Evolutionary conservation across 1,140 invertebrate genomes (phyloP).

Genomic region (Musca vetustissima): DNA sequence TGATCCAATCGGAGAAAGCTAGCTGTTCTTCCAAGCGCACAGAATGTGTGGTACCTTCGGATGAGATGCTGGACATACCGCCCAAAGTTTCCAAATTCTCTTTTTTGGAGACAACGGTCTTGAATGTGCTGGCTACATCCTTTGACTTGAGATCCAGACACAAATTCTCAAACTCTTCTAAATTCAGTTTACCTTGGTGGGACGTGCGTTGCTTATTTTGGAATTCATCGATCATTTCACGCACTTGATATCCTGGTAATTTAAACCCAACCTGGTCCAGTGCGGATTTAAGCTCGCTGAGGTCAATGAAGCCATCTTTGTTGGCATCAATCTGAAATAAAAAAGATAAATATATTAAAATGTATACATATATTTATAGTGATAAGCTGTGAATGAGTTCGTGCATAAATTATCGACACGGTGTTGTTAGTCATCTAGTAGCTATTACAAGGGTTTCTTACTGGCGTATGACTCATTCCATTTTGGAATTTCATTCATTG

Average conservation of each 20-base stretch:
- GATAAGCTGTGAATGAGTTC: not conserved
- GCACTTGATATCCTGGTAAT: conserved; percentile 85
- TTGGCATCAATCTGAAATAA: conserved; percentile 84
- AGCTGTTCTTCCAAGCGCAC: conserved; percentile 93
- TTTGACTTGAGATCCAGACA: conserved; percentile 86
- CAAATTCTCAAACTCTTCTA: conserved; percentile 87
- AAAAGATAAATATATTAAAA: not conserved
- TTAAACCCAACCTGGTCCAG: conserved; percentile 91
- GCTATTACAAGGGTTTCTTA: conserved; percentile 1
- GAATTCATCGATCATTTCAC: conserved; percentile 87
- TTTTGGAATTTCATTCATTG: too few relatives aligned
- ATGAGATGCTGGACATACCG: conserved; percentile 93
- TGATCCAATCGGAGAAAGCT: conserved; percentile 99
- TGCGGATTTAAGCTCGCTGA: conserved; percentile 85
- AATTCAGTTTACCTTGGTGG: conserved; percentile 76
- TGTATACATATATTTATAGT: not conserved
- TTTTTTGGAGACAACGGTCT: conserved; percentile 88
- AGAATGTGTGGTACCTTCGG: conserved; percentile 89
- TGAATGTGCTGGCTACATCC: conserved; percentile 88
- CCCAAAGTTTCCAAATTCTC: conserved; percentile 90
- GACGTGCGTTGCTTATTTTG: conserved; percentile 69
- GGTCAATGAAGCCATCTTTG: conserved; percentile 86
- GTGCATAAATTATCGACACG: conserved; percentile 9
- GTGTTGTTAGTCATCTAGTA: not conserved
- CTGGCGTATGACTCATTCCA: too few relatives aligned